Evolutionary conservation across 1,140 invertebrate species (phyloP).

Genomic region (Dryas iulia): DNA sequence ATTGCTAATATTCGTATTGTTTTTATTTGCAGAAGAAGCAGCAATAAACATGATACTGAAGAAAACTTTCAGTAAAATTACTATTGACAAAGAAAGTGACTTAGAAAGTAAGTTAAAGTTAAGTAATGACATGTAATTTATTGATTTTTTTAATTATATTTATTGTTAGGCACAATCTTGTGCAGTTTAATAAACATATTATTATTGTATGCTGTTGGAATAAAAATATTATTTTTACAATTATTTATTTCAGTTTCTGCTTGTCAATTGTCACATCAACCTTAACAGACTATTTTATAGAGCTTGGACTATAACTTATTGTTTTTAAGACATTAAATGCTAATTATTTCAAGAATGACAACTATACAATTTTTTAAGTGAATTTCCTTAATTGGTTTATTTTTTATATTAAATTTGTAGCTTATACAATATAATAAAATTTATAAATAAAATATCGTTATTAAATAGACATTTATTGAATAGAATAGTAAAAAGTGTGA

Average conservation of each 20-base stretch:
- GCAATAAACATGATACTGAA: conserved; percentile 67
- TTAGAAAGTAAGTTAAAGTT: conserved; percentile 67
- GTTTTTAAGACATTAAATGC: too few relatives aligned
- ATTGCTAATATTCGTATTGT: too few relatives aligned
- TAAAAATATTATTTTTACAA: conserved; percentile 35
- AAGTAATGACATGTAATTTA: conserved; percentile 51
- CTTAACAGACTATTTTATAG: not conserved
- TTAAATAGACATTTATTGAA: too few relatives aligned
- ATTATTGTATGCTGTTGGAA: conserved; percentile 36
- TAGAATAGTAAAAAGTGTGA: too few relatives aligned
- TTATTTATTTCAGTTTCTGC: conserved; percentile 16
- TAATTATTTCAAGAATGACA: too few relatives aligned
- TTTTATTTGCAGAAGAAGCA: conserved; percentile 57
- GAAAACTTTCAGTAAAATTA: conserved; percentile 62
- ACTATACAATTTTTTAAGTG: too few relatives aligned
- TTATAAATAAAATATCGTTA: too few relatives aligned
- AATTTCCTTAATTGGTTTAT: too few relatives aligned
- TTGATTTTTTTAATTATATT: conserved; percentile 22
- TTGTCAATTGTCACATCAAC: not conserved
- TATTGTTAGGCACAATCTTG: conserved; percentile 28
- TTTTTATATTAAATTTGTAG: too few relatives aligned
- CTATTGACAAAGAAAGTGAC: conserved; percentile 68
- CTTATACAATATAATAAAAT: too few relatives aligned
- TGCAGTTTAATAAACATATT: conserved; percentile 15
- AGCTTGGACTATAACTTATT: too few relatives aligned